phyloP scores from a whole-genome alignment of 2,113 vertebrate species.

The Forbesichthys papilliferus region DNA sequence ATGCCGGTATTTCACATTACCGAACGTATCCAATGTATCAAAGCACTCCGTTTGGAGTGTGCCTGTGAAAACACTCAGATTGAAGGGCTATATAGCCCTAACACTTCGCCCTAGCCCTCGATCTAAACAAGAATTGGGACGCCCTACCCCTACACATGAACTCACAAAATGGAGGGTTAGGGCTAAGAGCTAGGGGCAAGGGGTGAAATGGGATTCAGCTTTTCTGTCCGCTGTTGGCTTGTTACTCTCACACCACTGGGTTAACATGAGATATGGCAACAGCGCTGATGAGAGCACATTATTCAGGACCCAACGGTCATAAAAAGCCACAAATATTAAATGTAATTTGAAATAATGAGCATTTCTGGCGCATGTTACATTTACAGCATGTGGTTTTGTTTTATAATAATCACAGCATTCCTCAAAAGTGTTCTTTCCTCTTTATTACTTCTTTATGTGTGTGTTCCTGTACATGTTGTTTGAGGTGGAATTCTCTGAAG shows the following conservation, averaged over 20 bases:
- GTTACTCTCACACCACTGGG: conserved; percentile 55
- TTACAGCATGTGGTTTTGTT: conserved; percentile 59
- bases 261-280: conserved; percentile 69
- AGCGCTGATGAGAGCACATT: conserved; percentile 53
- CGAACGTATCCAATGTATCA: too few relatives aligned
- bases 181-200: too few relatives aligned
- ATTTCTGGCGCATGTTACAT: conserved; percentile 52
- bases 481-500: neutral
- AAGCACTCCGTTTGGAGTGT: too few relatives aligned
- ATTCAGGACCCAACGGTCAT: conserved; percentile 56
- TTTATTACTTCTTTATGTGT: conserved; percentile 1
- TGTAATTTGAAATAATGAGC: conserved; percentile 65
- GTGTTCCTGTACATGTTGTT: neutral
- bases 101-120: too few relatives aligned
- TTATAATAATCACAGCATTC: conserved; percentile 66
- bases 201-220: conserved; percentile 9
- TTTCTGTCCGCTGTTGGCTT: conserved; percentile 44
- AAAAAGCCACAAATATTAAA: conserved; percentile 62
- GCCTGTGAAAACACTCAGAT: too few relatives aligned
- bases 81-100: too few relatives aligned
- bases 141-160: too few relatives aligned
- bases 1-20: too few relatives aligned
- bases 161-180: too few relatives aligned
- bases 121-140: too few relatives aligned
- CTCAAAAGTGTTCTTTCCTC: conserved; percentile 41